Evolutionary conservation across 2,797 vertebrate genomes (phyloP).

Genomic region (Takifugu rubripes): DNA sequence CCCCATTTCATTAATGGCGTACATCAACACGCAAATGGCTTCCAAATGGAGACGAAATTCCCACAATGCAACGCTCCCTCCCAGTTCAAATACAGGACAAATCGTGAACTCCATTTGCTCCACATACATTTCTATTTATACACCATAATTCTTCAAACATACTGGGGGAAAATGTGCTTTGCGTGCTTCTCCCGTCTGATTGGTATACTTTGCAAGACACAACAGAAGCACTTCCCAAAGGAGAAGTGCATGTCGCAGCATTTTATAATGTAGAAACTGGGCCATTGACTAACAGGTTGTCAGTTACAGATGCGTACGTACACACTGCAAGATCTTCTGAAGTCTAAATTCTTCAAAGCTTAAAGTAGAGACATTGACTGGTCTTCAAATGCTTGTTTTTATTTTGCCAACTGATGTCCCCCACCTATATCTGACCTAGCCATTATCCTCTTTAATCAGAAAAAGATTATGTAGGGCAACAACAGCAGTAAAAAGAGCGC

Average conservation of each 20-base stretch:
- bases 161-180: conserved; percentile 7
- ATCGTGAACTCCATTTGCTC: conserved; percentile 36
- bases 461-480: conserved; percentile 34
- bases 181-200: conserved; percentile 16
- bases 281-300: conserved; percentile 59
- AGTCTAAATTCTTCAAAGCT: conserved; percentile 8
- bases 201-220: conserved; percentile 36
- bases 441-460: conserved; percentile 19
- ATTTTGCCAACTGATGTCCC: neutral
- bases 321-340: conserved; percentile 22
- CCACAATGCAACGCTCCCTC: neutral
- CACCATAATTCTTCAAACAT: conserved; percentile 32
- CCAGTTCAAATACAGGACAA: conserved; percentile 4
- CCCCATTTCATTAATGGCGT: neutral
- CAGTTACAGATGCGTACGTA: conserved; percentile 43
- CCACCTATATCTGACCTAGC: too few relatives aligned
- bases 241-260: conserved; percentile 16
- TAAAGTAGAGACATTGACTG: neutral
- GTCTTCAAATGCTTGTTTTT: neutral
- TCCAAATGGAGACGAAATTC: conserved; percentile 20
- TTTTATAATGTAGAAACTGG: conserved; percentile 48
- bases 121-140: conserved; percentile 35
- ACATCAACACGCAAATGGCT: conserved; percentile 9
- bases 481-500: conserved; percentile 9
- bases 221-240: conserved; percentile 30